Percentiles rank a stretch among this genome's conserved stretches.
These are phyloP conservation scores for Coptodon rendalli DNA, from an alignment of 2,113 vertebrate species.

Conservation along the genomic window DNA sequence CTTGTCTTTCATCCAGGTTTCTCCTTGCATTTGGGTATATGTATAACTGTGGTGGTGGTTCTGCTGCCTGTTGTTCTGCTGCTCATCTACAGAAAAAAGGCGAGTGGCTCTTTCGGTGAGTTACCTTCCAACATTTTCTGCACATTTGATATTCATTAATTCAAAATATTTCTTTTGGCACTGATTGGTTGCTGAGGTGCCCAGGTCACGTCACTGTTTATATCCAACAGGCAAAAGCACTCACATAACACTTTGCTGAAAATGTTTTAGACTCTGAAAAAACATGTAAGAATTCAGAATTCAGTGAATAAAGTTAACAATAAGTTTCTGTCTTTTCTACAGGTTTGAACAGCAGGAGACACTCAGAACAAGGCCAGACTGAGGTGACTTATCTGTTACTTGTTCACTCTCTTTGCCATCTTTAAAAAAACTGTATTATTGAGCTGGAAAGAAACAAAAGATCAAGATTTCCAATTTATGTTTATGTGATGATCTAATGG, in stretches of 20 bases:
- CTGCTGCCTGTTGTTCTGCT: not conserved
- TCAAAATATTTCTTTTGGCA: not conserved
- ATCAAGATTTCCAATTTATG: not conserved
- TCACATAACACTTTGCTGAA: fast-evolving
- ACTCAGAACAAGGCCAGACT: not conserved
- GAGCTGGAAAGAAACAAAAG: fast-evolving
- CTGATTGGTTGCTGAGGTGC: not conserved
- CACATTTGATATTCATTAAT: not conserved
- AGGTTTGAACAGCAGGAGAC: not conserved
- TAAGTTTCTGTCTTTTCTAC: not conserved
- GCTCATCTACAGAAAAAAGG: not conserved
- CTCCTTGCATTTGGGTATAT: not conserved
- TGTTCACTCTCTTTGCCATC: fast-evolving
- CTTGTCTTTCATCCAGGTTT: not conserved
- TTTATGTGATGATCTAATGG: not conserved
- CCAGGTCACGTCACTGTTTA: fast-evolving
- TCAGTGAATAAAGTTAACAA: not conserved
- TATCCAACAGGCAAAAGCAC: not conserved
- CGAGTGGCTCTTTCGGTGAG: not conserved
- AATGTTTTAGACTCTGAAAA: fast-evolving
- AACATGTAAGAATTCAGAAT: not conserved
- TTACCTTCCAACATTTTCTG: not conserved
- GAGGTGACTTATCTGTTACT: not conserved
- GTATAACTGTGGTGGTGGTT: not conserved
- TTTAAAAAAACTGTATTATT: not conserved